Percentiles rank a stretch among this genome's conserved stretches.
These are phyloP conservation scores for Coelopa pilipes DNA, from an alignment of 2,888 invertebrate genomes.

Conservation along the genomic window DNA sequence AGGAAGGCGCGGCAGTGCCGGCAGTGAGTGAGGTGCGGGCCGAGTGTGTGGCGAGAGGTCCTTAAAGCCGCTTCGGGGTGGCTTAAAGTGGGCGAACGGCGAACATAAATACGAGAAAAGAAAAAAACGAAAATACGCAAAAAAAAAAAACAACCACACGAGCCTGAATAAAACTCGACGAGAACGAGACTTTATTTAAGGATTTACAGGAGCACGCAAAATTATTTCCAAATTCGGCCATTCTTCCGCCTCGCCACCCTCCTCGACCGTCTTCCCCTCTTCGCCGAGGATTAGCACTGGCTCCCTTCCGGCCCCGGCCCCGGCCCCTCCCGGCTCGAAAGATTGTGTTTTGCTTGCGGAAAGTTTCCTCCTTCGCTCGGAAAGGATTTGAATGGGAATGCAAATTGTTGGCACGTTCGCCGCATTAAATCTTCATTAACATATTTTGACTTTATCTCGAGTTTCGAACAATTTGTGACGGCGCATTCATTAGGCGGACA, in stretches of 20 bases:
- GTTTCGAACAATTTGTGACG: conserved; percentile 35
- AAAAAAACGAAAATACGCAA: not conserved
- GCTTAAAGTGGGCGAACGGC: conserved; percentile 12
- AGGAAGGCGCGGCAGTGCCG: not conserved
- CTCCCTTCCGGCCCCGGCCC: not conserved
- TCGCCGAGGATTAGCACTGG: conserved; percentile 18
- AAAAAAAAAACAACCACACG: not conserved
- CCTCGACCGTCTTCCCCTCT: no score
- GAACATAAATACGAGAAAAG: not conserved
- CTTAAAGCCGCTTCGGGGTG: conserved; percentile 1
- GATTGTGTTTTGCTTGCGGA: not conserved
- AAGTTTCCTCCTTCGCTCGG: conserved; percentile 3
- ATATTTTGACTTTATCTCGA: conserved; percentile 44
- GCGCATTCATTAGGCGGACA: conserved; percentile 29
- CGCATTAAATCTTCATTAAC: conserved; percentile 52
- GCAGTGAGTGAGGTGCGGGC: no score
- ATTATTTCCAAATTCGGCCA: conserved; percentile 20
- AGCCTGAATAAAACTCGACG: not conserved
- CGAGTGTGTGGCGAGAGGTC: not conserved
- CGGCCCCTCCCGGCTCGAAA: not conserved
- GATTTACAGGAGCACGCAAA: conserved; percentile 37
- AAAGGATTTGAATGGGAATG: conserved; percentile 42
- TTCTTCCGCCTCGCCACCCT: not conserved
- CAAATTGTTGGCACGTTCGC: conserved; percentile 57
- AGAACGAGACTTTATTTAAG: conserved; percentile 38